These are phyloP conservation scores for Callinectes sapidus DNA, from an alignment of 2,888 invertebrate species.

Conservation along the genomic window DNA sequence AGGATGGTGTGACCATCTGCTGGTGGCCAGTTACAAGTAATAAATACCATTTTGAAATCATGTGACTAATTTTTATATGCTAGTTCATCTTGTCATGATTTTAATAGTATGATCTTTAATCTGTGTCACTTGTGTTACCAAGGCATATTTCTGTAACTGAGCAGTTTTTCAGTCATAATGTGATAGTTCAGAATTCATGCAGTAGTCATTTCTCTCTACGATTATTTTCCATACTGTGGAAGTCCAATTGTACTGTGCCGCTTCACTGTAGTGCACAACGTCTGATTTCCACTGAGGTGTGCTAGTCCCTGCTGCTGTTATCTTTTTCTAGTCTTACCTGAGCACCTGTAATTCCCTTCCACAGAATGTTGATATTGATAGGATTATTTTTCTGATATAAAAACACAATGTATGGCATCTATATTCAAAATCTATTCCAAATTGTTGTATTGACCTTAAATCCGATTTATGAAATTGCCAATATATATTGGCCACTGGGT, in stretches of 20 bases:
- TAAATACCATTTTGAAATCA: neutral
- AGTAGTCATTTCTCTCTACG: constrained; percentile 47
- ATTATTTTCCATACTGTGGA: constrained; percentile 56
- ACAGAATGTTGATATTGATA: constrained; percentile 47
- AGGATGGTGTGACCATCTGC: constrained; percentile 14
- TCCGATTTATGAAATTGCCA: constrained; percentile 47
- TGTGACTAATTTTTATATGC: neutral
- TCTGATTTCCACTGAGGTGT: constrained; percentile 58
- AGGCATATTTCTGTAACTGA: neutral
- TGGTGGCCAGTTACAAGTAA: constrained; percentile 17
- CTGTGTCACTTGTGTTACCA: constrained; percentile 13
- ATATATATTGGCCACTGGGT: constrained; percentile 57
- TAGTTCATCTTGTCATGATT: constrained; percentile 16
- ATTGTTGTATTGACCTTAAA: constrained; percentile 51
- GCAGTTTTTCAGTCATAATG: constrained; percentile 21
- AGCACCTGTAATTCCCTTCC: constrained; percentile 49
- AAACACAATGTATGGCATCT: constrained; percentile 59
- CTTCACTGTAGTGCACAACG: constrained; percentile 42
- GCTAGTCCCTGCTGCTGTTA: constrained; percentile 63
- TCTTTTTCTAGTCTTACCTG: constrained; percentile 59
- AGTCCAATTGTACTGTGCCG: constrained; percentile 35
- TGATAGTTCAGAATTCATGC: constrained; percentile 53
- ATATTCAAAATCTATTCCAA: constrained; percentile 48
- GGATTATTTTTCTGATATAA: constrained; percentile 47
- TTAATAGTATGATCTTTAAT: constrained; percentile 14